A percentile compares a stretch with the other conserved stretches of the same genome.
phyloP scores from a whole-genome alignment of 2,113 vertebrate genomes.

The Columbina picui region DNA sequence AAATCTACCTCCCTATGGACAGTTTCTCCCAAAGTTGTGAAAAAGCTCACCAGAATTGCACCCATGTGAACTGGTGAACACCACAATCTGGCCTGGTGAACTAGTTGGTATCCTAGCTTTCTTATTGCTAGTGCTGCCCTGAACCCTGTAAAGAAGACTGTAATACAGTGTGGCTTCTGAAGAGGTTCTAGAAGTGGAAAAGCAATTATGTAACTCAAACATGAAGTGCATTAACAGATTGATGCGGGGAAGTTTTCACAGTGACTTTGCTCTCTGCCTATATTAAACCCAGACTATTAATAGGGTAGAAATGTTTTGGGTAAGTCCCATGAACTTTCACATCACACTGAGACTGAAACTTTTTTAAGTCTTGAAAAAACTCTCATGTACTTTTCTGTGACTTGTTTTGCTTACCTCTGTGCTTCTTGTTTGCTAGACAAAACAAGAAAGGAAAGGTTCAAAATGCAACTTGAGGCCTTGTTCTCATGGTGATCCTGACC shows the following conservation, averaged over 20 bases:
- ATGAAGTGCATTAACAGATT: not conserved
- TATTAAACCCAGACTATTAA: constrained; percentile 45
- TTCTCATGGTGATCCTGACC: not conserved
- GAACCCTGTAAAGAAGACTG: not conserved
- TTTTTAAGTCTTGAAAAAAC: not conserved
- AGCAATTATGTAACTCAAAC: not conserved
- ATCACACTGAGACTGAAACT: not conserved
- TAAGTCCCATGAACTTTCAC: constrained; percentile 54
- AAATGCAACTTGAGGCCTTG: not conserved
- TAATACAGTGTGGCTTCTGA: not conserved
- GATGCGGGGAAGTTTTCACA: not conserved
- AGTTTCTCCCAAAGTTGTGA: not conserved
- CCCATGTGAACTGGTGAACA: not conserved
- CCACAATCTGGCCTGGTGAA: not conserved
- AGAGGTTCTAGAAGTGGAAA: not conserved
- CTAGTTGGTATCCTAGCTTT: not conserved
- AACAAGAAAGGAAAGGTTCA: not conserved
- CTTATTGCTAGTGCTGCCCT: not conserved
- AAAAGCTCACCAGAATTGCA: not conserved
- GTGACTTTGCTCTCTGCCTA: not conserved
- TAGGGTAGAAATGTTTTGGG: constrained; percentile 38
- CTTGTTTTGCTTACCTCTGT: constrained; percentile 20
- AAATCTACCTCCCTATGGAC: not conserved
- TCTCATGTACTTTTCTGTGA: not conserved
- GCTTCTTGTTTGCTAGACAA: not conserved